Conservation (phyloP, 2,797 vertebrate genomes). For the Argentina silus region DNA sequence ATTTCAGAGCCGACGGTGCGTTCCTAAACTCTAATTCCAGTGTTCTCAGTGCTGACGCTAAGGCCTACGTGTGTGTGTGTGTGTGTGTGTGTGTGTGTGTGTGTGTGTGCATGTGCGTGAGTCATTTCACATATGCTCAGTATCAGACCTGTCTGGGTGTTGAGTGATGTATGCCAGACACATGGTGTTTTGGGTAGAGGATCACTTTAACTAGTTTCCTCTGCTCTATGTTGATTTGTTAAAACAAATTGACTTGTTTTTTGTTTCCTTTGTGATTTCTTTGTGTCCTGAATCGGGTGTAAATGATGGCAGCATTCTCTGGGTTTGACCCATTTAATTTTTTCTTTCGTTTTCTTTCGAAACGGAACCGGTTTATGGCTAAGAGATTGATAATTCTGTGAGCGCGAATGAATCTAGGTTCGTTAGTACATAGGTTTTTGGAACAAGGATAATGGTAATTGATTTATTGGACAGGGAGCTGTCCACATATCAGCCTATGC, state of each 20-base stretch:
- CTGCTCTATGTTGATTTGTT: conserved; percentile 24
- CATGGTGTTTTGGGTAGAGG: conserved; percentile 29
- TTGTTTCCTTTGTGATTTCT: not conserved
- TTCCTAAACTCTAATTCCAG: conserved; percentile 19
- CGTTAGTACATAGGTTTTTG: not conserved
- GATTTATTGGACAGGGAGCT: not conserved
- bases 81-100: conserved; percentile 12
- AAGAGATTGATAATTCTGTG: not conserved
- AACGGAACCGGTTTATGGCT: conserved; percentile 27
- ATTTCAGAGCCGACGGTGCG: not conserved
- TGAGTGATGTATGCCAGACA: conserved; percentile 42
- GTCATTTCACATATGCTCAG: conserved; percentile 14
- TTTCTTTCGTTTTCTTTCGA: no score
- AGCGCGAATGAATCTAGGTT: not conserved
- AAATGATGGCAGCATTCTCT: no score
- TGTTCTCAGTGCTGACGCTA: conserved; percentile 41
- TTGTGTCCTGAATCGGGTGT: conserved; percentile 6
- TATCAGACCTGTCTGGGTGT: not conserved
- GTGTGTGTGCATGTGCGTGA: not conserved
- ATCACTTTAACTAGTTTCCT: conserved; percentile 18
- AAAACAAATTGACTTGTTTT: conserved; percentile 12
- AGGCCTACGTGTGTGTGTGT: not conserved
- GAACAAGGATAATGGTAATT: not conserved
- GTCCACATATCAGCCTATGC: not conserved
- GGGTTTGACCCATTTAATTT: no score